A percentile compares a stretch with the other conserved stretches of the same genome.
Conservation (phyloP, 2,888 invertebrate genomes). For the Calameuta pallipes region DNA sequence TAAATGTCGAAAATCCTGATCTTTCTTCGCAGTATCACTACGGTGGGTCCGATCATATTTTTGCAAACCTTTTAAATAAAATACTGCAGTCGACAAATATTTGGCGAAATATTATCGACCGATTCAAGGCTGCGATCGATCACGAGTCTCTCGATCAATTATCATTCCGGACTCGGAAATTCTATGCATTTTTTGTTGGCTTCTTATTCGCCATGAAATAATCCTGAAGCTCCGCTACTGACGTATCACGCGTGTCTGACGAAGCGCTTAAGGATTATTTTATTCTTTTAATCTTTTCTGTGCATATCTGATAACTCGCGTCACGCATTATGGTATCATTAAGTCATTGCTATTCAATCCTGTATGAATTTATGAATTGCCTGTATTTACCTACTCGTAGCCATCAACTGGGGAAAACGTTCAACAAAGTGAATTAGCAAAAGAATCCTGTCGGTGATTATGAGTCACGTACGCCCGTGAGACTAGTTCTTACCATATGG, state of each 20-base stretch:
- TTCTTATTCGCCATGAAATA: neutral
- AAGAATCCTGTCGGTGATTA: neutral
- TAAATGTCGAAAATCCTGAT: neutral
- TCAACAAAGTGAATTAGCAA: neutral
- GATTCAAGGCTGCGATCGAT: neutral
- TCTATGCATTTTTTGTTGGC: neutral
- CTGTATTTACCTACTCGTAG: neutral
- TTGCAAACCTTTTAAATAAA: neutral
- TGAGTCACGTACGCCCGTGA: neutral
- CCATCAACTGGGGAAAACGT: neutral
- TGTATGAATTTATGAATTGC: neutral
- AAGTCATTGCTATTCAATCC: neutral
- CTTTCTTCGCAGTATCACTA: neutral
- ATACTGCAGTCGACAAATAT: neutral
- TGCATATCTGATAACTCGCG: neutral
- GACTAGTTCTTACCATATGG: neutral
- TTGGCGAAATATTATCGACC: neutral
- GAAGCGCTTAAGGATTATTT: neutral
- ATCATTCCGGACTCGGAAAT: neutral
- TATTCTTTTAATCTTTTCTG: neutral
- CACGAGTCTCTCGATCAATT: neutral
- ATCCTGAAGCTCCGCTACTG: neutral
- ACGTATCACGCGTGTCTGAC: neutral
- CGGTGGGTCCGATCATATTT: neutral
- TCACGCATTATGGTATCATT: neutral